These are phyloP conservation scores for Microctonus aethiopoides DNA, from an alignment of 2,888 invertebrate species.

Conservation along the genomic window DNA sequence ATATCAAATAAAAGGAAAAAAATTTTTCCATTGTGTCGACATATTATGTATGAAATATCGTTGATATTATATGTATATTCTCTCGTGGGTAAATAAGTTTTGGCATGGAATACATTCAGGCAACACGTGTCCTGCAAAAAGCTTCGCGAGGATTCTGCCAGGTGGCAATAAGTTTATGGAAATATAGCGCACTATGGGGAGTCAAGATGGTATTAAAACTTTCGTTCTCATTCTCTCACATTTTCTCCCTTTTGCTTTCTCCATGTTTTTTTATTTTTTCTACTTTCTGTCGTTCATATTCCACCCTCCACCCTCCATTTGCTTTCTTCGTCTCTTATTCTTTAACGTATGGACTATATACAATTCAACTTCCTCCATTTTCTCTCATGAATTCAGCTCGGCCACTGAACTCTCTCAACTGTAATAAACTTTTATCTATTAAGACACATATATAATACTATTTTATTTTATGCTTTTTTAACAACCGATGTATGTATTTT, in stretches of 20 bases:
- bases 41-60: constrained; percentile 41
- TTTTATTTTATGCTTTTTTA: no score
- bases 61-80: constrained; percentile 20
- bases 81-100: constrained; percentile 59
- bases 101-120: constrained; percentile 55
- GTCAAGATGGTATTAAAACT: constrained; percentile 55
- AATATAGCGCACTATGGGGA: constrained; percentile 56
- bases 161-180: constrained; percentile 59
- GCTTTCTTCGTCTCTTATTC: constrained; percentile 37
- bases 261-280: neutral
- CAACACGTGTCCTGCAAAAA: constrained; percentile 62
- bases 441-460: no score
- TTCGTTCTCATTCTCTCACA: constrained; percentile 42
- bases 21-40: neutral
- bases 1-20: no score
- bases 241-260: neutral
- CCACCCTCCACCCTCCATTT: no score
- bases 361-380: constrained; percentile 38
- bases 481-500: no score
- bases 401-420: constrained; percentile 8
- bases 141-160: constrained; percentile 48
- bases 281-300: neutral
- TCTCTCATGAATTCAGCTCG: constrained; percentile 30
- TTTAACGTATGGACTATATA: constrained; percentile 52
- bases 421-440: neutral